Conservation (phyloP, 2,888 invertebrate genomes). For the Andrena haemorrhoa region DNA sequence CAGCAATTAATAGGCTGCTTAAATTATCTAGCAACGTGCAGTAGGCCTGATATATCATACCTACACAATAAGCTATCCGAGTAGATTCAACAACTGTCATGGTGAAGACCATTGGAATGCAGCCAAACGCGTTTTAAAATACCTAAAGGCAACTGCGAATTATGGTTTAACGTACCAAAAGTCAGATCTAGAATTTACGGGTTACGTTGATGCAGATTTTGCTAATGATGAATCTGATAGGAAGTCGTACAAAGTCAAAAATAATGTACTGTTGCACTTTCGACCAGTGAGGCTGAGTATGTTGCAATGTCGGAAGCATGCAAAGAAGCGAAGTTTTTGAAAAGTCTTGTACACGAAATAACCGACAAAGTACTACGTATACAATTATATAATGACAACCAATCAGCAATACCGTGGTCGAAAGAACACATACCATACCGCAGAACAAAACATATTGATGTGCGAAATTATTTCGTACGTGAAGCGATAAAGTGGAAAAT, state of each 20-base stretch:
- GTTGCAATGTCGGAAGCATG: not conserved
- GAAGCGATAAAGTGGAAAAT: not conserved
- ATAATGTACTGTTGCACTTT: not conserved
- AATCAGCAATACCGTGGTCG: not conserved
- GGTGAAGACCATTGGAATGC: not conserved
- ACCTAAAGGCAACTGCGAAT: not conserved
- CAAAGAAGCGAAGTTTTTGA: not conserved
- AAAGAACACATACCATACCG: not conserved
- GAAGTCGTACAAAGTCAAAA: not conserved
- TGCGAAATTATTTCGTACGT: not conserved
- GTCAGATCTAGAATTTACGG: not conserved
- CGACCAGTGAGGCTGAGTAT: not conserved
- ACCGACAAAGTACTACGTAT: not conserved
- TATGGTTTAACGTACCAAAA: not conserved
- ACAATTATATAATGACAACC: not conserved
- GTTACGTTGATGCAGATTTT: not conserved
- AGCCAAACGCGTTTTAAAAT: not conserved
- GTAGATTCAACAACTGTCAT: slow-evolving; percentile 1
- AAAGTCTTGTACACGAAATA: not conserved
- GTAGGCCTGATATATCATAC: not conserved
- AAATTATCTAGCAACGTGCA: slow-evolving; percentile 3
- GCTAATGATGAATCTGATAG: not conserved
- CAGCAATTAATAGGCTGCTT: not conserved
- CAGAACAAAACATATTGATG: not conserved
- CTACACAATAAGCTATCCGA: not conserved